These are phyloP conservation scores for Halocynthia aurantium DNA, from an alignment of 23 tunicate genomes.

Conservation along the genomic window DNA sequence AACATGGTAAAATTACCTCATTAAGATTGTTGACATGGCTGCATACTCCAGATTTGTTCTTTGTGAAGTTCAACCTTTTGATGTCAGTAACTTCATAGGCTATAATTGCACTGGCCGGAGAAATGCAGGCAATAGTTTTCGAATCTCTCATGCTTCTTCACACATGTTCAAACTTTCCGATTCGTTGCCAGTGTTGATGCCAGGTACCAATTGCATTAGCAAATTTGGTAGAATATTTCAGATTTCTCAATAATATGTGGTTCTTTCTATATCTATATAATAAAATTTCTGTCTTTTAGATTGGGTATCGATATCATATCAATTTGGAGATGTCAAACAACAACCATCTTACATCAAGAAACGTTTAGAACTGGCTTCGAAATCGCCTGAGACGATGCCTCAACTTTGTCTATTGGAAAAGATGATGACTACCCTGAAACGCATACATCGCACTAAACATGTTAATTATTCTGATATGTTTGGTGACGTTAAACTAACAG, in stretches of 20 bases:
- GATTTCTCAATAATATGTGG: too few species aligned
- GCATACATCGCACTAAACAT: not conserved
- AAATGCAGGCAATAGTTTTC: conserved; percentile 19
- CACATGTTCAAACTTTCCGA: conserved; percentile 13
- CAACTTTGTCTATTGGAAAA: not conserved
- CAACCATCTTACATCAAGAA: too few species aligned
- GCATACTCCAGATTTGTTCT: conserved; percentile 26
- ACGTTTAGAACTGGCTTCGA: not conserved
- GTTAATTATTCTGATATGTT: too few species aligned
- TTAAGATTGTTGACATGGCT: conserved; percentile 54
- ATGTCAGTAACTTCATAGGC: not conserved
- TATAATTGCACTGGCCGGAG: conserved; percentile 35
- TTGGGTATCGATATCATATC: not conserved
- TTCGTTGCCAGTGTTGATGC: conserved; percentile 3
- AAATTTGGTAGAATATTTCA: not conserved
- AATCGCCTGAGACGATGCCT: not conserved
- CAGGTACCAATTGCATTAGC: conserved; percentile 9
- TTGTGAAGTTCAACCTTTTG: conserved; percentile 21
- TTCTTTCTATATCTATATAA: not conserved
- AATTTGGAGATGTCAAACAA: too few species aligned
- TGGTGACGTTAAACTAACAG: too few species aligned
- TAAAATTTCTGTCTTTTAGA: not conserved
- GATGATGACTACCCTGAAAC: not conserved
- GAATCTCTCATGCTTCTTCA: conserved; percentile 14
- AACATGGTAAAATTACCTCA: not conserved